Conservation (phyloP, 2,113 vertebrate species). For the Cynopterus brachyotis region DNA sequence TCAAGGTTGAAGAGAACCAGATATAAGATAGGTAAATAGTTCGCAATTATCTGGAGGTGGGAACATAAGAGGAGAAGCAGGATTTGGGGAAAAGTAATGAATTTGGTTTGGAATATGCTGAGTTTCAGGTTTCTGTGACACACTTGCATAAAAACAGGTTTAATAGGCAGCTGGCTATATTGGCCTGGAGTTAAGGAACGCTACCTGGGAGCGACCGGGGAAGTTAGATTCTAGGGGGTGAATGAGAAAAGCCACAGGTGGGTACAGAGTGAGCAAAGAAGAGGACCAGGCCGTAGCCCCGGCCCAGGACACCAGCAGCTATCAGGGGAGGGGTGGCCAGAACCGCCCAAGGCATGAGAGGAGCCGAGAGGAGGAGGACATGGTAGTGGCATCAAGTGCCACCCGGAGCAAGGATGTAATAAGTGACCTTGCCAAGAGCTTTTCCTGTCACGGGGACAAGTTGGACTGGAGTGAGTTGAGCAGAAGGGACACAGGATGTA, state of each 20-base stretch:
- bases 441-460: neutral
- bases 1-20: neutral
- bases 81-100: neutral
- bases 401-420: neutral
- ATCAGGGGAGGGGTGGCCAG: too few species aligned
- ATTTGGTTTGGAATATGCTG: neutral
- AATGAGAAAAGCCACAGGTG: neutral
- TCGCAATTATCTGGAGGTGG: neutral
- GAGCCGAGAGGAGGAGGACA: neutral
- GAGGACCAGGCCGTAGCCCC: neutral
- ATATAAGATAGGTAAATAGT: neutral
- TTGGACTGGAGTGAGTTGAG: neutral
- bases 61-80: neutral
- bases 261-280: neutral
- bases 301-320: neutral
- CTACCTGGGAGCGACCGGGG: neutral
- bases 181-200: neutral
- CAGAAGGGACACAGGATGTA: neutral
- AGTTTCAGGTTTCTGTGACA: neutral
- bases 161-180: neutral
- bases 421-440: neutral
- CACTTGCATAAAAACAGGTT: neutral
- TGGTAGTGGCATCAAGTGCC: neutral
- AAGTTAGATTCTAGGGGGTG: neutral
- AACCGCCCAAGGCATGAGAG: too few species aligned